Evolutionary conservation across 2,888 invertebrate species (phyloP), one percentile per base, ranked within the genome.

Genomic region (Homarus gammarus): DNA sequence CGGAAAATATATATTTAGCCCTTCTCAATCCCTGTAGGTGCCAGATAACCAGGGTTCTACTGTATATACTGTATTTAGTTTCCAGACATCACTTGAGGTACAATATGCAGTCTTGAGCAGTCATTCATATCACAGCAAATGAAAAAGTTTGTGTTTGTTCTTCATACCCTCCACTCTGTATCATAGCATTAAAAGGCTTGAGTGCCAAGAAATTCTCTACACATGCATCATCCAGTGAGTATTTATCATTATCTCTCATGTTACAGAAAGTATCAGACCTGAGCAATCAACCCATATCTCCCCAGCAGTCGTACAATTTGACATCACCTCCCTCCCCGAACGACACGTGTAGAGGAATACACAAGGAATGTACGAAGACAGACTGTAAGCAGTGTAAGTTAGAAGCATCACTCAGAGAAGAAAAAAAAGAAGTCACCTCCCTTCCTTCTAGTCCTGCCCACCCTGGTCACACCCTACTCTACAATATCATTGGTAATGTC

Each of bases 261-360:
- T 64, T 18, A 27, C 64, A 64, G 64, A 64, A 22, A 27, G n/a
- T 64, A 10, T 27, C 27, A 27, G 64, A 64, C 0, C 64, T 64
- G 27, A 27, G 22, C 64, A 3, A 27, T 22, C 64, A 27, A 64
- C 64, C 12, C 8, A 64, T 27, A 64, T 64, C 64, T 27, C 64
- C 64, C 2, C 64, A 64, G 64, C 64, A 27, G 5, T 64, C 64
- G 18, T 64, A 64, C 64, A 64, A 64, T 27, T 64, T 64, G 64
- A n/a, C 78, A 18, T 78, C 49, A 49, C 75, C n/a, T 75, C 44
- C n/a, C 40, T 44, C 75, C 44, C n/a, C 75, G n/a, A 36, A 49
- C 44, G 44, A 75, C 44, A 27, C 44, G 75, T 64, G 64, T 27
- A 10, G 27, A 64, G 6, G 22, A 5, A n/a, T 0, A 64, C 31